Conservation (phyloP, 2,797 vertebrate genomes). For the Pempheris klunzingeri region DNA sequence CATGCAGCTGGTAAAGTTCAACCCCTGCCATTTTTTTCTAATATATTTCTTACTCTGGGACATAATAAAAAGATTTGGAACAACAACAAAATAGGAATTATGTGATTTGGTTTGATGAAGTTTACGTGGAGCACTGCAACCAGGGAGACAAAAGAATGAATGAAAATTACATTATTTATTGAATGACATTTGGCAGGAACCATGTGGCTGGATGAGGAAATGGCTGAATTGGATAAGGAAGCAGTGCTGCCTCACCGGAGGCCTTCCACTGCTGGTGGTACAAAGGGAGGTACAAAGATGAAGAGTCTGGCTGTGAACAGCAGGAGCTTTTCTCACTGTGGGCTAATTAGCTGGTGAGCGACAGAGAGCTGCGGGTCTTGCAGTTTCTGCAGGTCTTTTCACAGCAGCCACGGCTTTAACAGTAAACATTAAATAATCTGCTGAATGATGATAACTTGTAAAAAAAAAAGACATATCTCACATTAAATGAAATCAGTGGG, state of each 20-base stretch:
- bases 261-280: constrained; percentile 24
- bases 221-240: constrained; percentile 3
- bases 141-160: constrained; percentile 2
- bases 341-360: constrained; percentile 49
- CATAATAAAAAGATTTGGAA: background rate
- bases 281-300: constrained; percentile 48
- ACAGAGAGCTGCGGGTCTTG: constrained; percentile 12
- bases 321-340: constrained; percentile 33
- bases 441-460: background rate
- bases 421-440: background rate
- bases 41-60: background rate
- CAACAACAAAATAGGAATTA: background rate
- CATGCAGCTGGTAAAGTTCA: background rate
- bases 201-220: constrained; percentile 7
- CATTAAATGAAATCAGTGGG: background rate
- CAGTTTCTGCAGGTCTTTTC: background rate
- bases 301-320: constrained; percentile 61
- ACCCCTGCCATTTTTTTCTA: background rate
- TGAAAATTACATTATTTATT: constrained; percentile 12
- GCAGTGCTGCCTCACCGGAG: background rate
- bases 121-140: background rate
- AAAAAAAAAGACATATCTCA: too few relatives aligned
- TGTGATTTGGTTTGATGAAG: too few relatives aligned
- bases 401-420: constrained; percentile 3
- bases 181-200: constrained; percentile 37